Evolutionary conservation across 2,113 vertebrate species (phyloP).

Genomic region (Athene noctua): DNA sequence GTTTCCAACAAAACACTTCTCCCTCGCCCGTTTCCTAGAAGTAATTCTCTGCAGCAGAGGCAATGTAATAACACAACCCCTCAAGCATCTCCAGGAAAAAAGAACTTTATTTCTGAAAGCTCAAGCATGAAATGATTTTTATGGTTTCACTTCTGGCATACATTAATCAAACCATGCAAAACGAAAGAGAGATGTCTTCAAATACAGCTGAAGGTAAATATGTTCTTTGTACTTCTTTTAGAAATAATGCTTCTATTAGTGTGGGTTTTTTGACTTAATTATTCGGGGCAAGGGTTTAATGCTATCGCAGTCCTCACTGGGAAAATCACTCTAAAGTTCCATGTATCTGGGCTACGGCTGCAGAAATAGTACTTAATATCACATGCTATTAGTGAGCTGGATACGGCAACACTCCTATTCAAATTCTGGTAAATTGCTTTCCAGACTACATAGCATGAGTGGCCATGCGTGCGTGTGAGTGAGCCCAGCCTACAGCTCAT

Average conservation of each 20-base stretch:
- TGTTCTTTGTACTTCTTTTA: not conserved
- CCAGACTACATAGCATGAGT: not conserved
- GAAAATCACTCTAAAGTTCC: not conserved
- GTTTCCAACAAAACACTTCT: not conserved
- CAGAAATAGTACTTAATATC: not conserved
- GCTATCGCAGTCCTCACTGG: not conserved
- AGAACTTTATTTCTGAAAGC: not conserved
- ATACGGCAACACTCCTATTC: not conserved
- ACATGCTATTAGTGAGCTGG: not conserved
- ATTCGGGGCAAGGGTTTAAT: not conserved
- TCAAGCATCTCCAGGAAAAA: not conserved
- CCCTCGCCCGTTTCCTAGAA: not conserved
- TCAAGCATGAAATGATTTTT: not conserved
- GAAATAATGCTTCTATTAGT: not conserved
- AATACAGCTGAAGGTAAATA: not conserved
- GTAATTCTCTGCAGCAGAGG: not conserved
- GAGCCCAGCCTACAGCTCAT: not conserved
- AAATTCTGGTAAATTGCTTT: not conserved
- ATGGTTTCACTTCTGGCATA: not conserved
- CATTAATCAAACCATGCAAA: not conserved
- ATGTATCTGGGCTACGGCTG: not conserved
- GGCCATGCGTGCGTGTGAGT: not conserved
- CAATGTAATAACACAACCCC: not conserved
- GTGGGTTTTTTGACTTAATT: not conserved
- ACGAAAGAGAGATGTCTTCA: not conserved